phyloP scores from a whole-genome alignment of 1,140 invertebrate species.

The Hylaeus anthracinus region DNA sequence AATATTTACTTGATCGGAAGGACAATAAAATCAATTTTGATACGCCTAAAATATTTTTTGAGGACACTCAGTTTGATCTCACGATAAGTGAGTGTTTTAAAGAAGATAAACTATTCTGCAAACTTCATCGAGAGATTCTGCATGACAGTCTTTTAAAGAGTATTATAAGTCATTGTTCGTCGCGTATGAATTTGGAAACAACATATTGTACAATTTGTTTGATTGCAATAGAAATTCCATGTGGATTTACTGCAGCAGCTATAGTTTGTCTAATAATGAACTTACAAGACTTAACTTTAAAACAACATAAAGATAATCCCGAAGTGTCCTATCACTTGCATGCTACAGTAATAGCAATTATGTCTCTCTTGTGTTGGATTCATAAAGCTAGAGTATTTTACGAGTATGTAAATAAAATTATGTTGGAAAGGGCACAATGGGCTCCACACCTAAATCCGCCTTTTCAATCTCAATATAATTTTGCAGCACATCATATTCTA shows the following conservation, averaged over 20 bases:
- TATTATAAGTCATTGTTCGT: constrained; percentile 76
- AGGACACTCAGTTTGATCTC: constrained; percentile 76
- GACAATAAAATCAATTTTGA: constrained; percentile 79
- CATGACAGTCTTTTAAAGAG: constrained; percentile 80
- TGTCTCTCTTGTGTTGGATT: constrained; percentile 83
- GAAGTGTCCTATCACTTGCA: constrained; percentile 80
- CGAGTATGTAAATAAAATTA: constrained; percentile 81
- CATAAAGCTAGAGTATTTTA: constrained; percentile 82
- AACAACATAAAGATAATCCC: constrained; percentile 55
- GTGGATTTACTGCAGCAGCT: constrained; percentile 82
- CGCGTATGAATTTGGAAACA: constrained; percentile 79
- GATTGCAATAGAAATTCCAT: constrained; percentile 83
- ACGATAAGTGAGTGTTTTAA: constrained; percentile 70
- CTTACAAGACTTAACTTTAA: constrained; percentile 81
- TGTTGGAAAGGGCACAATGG: constrained; percentile 81
- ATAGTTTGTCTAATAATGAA: constrained; percentile 82
- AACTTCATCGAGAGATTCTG: constrained; percentile 79
- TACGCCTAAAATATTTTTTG: constrained; percentile 81
- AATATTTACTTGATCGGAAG: constrained; percentile 82
- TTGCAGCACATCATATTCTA: constrained; percentile 81
- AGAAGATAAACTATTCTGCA: constrained; percentile 80
- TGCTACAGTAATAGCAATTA: constrained; percentile 81
- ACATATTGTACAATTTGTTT: constrained; percentile 81
- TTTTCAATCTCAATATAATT: constrained; percentile 80
- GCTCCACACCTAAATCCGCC: constrained; percentile 85